These are phyloP conservation scores for Pectinophora gossypiella DNA, from an alignment of 1,140 invertebrate genomes.

Conservation along the genomic window DNA sequence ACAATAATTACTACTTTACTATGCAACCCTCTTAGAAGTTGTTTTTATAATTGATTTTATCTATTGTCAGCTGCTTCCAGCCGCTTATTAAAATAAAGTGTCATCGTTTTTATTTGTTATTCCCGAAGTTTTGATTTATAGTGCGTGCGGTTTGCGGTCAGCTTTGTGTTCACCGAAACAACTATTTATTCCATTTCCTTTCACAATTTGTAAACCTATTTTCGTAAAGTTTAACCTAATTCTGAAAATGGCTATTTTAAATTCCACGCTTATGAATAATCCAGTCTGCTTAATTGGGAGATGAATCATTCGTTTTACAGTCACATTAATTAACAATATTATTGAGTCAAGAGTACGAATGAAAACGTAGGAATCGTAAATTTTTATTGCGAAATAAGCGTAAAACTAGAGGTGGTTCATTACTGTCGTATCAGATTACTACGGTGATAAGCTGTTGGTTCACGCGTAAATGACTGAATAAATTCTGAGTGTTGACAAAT, in stretches of 20 bases:
- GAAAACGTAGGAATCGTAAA: not conserved
- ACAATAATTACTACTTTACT: too few relatives aligned
- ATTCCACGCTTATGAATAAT: not conserved
- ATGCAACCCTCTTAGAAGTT: not conserved
- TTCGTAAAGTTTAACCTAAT: not conserved
- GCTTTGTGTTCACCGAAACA: not conserved
- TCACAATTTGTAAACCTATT: not conserved
- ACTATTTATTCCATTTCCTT: not conserved
- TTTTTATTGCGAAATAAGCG: not conserved
- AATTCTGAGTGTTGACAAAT: not conserved
- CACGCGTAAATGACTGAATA: not conserved
- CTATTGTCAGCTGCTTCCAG: not conserved
- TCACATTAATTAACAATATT: not conserved
- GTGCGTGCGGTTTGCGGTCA: not conserved
- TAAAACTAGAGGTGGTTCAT: not conserved
- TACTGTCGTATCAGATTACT: not conserved
- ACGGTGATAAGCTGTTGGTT: not conserved
- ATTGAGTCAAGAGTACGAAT: not conserved
- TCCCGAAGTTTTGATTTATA: not conserved
- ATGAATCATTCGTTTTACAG: not conserved
- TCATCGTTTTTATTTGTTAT: not conserved
- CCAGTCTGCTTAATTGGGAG: not conserved
- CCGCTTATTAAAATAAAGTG: not conserved
- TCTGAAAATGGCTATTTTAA: not conserved
- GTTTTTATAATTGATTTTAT: not conserved